phyloP scores from a whole-genome alignment of 2,113 vertebrate genomes.

The Nanorana parkeri region DNA sequence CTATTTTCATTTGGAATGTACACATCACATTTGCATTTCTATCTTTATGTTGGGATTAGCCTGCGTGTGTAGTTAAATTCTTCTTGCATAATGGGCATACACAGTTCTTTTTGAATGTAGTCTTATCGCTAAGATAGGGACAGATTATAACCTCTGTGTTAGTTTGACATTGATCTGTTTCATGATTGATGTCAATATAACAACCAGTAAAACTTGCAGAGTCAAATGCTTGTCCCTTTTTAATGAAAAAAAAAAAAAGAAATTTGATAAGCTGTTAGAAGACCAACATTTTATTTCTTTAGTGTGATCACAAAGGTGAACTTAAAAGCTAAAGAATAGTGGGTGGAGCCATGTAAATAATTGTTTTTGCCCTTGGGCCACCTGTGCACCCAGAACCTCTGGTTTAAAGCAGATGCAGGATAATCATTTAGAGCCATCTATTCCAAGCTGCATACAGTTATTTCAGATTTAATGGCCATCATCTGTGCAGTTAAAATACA shows the following conservation, averaged over 20 bases:
- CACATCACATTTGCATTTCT: slow-evolving; percentile 37
- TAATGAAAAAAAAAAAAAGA: slow-evolving; percentile 5
- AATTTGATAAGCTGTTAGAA: no score
- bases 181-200: not conserved
- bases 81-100: not conserved
- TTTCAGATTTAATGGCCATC: no score
- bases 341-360: no score
- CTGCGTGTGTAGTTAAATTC: slow-evolving; percentile 14
- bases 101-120: not conserved
- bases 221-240: not conserved
- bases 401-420: no score
- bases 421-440: no score
- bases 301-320: no score
- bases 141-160: not conserved
- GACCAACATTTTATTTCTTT: no score
- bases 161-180: not conserved
- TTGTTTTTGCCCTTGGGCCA: no score
- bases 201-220: not conserved
- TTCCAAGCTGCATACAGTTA: no score
- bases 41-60: slow-evolving; percentile 32
- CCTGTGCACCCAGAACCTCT: no score
- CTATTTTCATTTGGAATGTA: slow-evolving; percentile 17
- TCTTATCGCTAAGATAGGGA: not conserved
- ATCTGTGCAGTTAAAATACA: no score
- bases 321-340: no score